These are phyloP conservation scores for Parauchenoglanis punctatus DNA, from an alignment of 2,797 vertebrate species.

Conservation along the genomic window DNA sequence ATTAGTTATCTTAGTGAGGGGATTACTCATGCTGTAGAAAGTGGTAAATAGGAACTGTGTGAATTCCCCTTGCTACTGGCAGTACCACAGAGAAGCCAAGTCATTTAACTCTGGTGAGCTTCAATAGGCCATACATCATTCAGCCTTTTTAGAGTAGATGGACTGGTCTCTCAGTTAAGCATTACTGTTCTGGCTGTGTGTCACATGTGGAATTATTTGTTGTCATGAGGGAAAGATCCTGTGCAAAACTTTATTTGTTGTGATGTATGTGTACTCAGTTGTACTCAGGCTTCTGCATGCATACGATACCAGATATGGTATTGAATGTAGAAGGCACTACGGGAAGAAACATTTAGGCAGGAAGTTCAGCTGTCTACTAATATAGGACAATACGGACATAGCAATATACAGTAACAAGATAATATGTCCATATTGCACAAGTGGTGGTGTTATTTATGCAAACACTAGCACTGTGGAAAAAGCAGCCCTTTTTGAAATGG, in stretches of 20 bases:
- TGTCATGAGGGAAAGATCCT: not conserved
- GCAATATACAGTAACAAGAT: not conserved
- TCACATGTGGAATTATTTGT: not conserved
- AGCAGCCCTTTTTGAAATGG: not conserved
- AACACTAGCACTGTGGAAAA: constrained; percentile 57
- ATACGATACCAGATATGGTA: not conserved
- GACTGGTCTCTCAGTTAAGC: constrained; percentile 1
- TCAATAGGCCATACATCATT: constrained; percentile 68
- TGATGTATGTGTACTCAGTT: not conserved
- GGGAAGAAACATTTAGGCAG: not conserved
- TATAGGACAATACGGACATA: not conserved
- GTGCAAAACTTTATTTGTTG: not conserved
- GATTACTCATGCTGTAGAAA: constrained; percentile 70
- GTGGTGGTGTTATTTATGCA: constrained; percentile 40
- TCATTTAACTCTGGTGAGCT: constrained; percentile 73
- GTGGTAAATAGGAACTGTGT: constrained; percentile 67
- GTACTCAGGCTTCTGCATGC: not conserved
- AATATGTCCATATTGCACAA: not conserved
- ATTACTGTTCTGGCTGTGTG: constrained; percentile 1
- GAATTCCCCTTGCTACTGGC: constrained; percentile 48
- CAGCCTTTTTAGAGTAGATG: constrained; percentile 17
- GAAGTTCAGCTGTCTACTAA: not conserved
- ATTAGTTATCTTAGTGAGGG: constrained; percentile 63
- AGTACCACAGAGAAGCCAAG: constrained; percentile 63
- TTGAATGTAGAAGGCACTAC: not conserved